Evolutionary conservation across 1,140 invertebrate species (phyloP), one percentile per base, ranked within the genome.

Genomic region (Drosophila nebulosa): DNA sequence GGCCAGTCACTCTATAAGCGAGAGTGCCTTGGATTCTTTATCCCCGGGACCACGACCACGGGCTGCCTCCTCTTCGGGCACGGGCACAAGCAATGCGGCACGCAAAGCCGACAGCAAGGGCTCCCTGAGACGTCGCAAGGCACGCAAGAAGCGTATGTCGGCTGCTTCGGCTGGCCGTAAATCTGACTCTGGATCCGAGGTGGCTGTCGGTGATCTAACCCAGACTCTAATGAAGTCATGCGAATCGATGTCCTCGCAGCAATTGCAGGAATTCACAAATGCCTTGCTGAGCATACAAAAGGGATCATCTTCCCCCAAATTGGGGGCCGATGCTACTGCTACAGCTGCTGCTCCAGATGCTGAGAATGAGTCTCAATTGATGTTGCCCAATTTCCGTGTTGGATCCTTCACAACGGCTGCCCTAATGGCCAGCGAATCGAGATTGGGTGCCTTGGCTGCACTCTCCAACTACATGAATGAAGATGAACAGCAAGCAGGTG

Each of bases 11-110:
- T 97, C 96, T 0, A 97, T 96, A 76, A 97, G 96, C 0, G 97
- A 98, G 92, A 97, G 96, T 0, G 96, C 96, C 10, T 92, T 98
- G 10, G 94, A 97, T 90, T 94, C 95, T 14, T 92, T 97, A 18
- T 91, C 91, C 2, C 91, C 92, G 10, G 83, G 86, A 70, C 92
- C 26, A 77, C 83, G 35, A 78, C 92, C 90, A 79, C 91, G 67
- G 69, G 72, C 79, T 2, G 80, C 89, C 46, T 90, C 89, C 39
- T 86, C 89, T 12, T 79, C 89, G 18, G 76, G 74, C 35, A 84
- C 81, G 1, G 72, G 74, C 57, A 89, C n/a, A n/a, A n/a, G 75
- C 24, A 90, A 89, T 64, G 69, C 85, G 1, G 51, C 92, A 90
- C 21, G 92, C 86, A 46, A 92, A 91, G 92, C 91, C 12, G 89